Percentiles rank a stretch among this genome's conserved stretches.
phyloP scores from a whole-genome alignment of 2,888 invertebrate species.

The Gnatocerus cornutus region DNA sequence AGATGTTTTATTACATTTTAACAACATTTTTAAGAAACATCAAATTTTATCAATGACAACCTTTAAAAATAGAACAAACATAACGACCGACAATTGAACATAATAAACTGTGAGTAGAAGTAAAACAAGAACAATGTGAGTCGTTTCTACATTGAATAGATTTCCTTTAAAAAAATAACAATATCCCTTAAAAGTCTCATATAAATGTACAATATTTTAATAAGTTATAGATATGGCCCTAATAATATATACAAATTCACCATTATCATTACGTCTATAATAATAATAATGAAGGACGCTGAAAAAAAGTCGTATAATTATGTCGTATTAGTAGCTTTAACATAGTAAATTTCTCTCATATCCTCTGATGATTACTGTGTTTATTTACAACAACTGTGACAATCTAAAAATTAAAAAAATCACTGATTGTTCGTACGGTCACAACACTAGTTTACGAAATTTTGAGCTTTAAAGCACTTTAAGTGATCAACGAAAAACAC shows the following conservation, averaged over 20 bases:
- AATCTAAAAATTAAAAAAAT: constrained; percentile 13
- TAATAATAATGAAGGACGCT: constrained; percentile 34
- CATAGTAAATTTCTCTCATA: constrained; percentile 14
- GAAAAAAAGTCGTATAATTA: constrained; percentile 41
- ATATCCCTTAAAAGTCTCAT: constrained; percentile 30
- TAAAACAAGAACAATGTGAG: constrained; percentile 36
- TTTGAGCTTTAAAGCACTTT: constrained; percentile 39
- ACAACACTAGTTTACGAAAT: constrained; percentile 25
- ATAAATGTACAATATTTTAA: constrained; percentile 43
- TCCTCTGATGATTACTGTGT: constrained; percentile 18
- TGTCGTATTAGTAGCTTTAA: constrained; percentile 20
- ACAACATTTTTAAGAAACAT: constrained; percentile 52
- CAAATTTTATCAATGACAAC: constrained; percentile 48
- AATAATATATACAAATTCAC: constrained; percentile 39
- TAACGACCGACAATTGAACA: constrained; percentile 27
- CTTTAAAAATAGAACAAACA: constrained; percentile 32
- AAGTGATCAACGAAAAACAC: constrained; percentile 23
- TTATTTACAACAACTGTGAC: constrained; percentile 34
- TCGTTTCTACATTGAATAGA: constrained; percentile 38
- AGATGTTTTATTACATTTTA: constrained; percentile 50
- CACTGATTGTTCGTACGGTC: constrained; percentile 18
- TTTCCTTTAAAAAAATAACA: constrained; percentile 46
- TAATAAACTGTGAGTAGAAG: constrained; percentile 33
- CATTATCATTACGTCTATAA: constrained; percentile 16
- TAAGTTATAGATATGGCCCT: constrained; percentile 44